These are phyloP conservation scores for Rousettus madagascariensis DNA, from an alignment of 2,797 vertebrate genomes.

Conservation along the genomic window DNA sequence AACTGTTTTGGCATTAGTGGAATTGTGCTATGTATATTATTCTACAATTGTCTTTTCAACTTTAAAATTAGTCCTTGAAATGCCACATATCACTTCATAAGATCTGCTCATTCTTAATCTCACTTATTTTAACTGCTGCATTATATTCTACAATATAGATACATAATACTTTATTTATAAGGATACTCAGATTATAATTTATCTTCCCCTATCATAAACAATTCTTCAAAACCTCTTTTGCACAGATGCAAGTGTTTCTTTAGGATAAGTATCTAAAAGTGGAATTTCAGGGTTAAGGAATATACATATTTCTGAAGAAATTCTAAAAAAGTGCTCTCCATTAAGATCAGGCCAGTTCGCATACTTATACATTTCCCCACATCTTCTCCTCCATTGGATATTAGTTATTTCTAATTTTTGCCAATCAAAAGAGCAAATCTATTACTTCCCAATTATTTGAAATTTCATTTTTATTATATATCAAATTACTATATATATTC, in stretches of 20 bases:
- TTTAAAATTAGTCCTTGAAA: constrained; percentile 9
- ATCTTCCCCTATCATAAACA: neutral
- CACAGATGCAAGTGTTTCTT: neutral
- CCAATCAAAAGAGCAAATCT: neutral
- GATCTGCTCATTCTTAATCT: neutral
- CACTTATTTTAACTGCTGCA: constrained; percentile 6
- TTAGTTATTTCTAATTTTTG: neutral
- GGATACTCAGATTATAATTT: neutral
- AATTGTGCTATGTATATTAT: neutral
- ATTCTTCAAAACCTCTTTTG: neutral
- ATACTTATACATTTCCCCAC: neutral
- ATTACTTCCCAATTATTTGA: neutral
- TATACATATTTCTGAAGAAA: neutral
- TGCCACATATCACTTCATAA: neutral
- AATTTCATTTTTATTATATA: neutral
- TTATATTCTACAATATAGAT: neutral
- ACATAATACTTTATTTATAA: constrained; percentile 9
- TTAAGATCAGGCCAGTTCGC: neutral
- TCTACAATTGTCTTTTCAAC: neutral
- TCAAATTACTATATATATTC: neutral
- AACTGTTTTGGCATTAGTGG: neutral
- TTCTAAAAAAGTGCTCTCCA: neutral
- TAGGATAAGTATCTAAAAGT: neutral
- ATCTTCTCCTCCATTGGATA: neutral
- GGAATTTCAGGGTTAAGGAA: neutral